These are phyloP conservation scores for Aphidoletes aphidimyza DNA, from an alignment of 2,888 invertebrate species.

Conservation along the genomic window DNA sequence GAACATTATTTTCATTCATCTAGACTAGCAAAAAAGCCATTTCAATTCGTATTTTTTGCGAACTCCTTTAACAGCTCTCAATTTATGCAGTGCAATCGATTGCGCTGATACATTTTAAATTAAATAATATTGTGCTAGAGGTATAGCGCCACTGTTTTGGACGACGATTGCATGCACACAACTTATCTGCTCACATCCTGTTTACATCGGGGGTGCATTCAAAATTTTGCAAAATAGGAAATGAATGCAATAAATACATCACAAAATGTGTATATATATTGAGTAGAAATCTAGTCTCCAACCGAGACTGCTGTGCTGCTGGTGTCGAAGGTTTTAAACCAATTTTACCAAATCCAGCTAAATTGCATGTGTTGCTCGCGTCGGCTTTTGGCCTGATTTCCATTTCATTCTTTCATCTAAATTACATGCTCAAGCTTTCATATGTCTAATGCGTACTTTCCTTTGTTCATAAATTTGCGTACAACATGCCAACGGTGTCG, in stretches of 20 bases:
- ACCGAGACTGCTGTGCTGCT: too few relatives aligned
- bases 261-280: constrained; percentile 3
- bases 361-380: background rate
- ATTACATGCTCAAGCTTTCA: background rate
- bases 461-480: background rate
- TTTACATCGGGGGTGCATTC: background rate
- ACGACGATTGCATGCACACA: background rate
- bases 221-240: constrained; percentile 8
- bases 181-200: background rate
- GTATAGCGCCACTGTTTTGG: background rate
- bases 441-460: background rate
- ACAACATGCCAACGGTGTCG: background rate
- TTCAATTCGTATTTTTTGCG: background rate
- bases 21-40: too few relatives aligned
- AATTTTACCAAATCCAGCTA: background rate
- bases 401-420: background rate
- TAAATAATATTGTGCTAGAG: background rate
- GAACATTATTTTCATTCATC: too few relatives aligned
- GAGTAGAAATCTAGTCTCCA: background rate
- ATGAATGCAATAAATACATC: constrained; percentile 43
- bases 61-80: background rate
- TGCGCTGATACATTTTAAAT: background rate
- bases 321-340: background rate
- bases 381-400: background rate
- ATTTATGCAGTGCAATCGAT: background rate